Evolutionary conservation across 2,113 vertebrate genomes (phyloP), one percentile per base, ranked within the genome.

Genomic region (Todiramphus saurophagus): DNA sequence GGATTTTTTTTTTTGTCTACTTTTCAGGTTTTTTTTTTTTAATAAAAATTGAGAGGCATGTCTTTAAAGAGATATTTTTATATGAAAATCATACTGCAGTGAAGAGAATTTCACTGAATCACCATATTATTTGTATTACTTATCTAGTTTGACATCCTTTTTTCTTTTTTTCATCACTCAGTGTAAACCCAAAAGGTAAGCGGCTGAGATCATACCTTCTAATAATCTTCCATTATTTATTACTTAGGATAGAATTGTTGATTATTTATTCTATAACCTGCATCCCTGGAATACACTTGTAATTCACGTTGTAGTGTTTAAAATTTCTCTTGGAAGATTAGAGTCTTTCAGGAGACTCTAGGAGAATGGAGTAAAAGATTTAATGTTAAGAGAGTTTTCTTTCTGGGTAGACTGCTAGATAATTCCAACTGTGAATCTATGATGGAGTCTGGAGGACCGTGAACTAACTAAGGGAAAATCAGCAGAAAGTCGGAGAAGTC

Each of bases 121-220:
- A 63, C 30, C 51, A 74, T 55, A 51, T 74, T 83, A 81, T 77
- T 88, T 90, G 63, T 77, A 62, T 27, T 74, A 66, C 25, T 85
- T 89, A 86, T 9, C 59, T 35, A 55, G 44, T 94, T 55, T 86
- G 74, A 85, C 75, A 83, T 56, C 4, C 37, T 78, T 75, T 86
- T 46, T 86, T 93, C 66, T 93, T 88, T 93, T 84, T 84, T 80
- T 90, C 55, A 81, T 80, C 44, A 28, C 12, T 88, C 50, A 41
- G 19, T 68, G 46, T 81, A 96, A 93, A 92, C 93, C 27, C 72
- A 78, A 92, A 94, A 93, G 82, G 83, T 88, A 93, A 94, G 88
- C 92, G 85, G 25, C 44, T 94, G 92, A 94, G 83, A 95, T 87
- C 88, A 94, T 94, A 69, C 59, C 72, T 93, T 90, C 85, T 83